These are phyloP conservation scores for Drosophila kuntzei DNA, from an alignment of 2,888 invertebrate genomes.

Conservation along the genomic window DNA sequence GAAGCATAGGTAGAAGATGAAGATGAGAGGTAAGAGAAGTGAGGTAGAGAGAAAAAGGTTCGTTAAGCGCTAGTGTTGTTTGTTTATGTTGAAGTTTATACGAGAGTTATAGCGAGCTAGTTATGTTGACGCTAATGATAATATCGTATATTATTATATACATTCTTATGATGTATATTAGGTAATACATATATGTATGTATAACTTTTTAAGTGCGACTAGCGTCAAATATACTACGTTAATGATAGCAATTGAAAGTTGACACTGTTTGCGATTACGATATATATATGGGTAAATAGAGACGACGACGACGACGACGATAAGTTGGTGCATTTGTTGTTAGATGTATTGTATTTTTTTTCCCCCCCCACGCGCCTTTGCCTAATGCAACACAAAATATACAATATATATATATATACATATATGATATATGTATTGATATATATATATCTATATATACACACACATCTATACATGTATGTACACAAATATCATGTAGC, in stretches of 20 bases:
- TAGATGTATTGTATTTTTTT: constrained; percentile 77
- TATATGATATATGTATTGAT: constrained; percentile 26
- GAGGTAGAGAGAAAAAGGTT: constrained; percentile 39
- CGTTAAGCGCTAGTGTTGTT: constrained; percentile 75
- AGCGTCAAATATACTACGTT: constrained; percentile 47
- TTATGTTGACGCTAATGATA: constrained; percentile 76
- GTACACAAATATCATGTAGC: constrained; percentile 49
- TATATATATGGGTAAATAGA: constrained; percentile 23
- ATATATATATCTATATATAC: constrained; percentile 36
- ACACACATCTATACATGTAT: constrained; percentile 29
- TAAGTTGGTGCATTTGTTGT: constrained; percentile 78
- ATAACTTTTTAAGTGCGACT: constrained; percentile 44
- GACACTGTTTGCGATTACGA: constrained; percentile 35
- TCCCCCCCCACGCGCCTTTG: constrained; percentile 65
- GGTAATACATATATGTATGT: constrained; percentile 20
- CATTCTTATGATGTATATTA: constrained; percentile 19
- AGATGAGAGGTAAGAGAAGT: not conserved
- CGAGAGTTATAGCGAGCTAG: constrained; percentile 76
- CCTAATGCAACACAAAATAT: constrained; percentile 60
- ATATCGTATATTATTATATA: constrained; percentile 44
- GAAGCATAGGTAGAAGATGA: not conserved
- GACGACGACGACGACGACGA: constrained; percentile 51
- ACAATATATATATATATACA: constrained; percentile 29
- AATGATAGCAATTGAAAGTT: constrained; percentile 53
- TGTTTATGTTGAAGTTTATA: constrained; percentile 79